Base-by-base conservation (phyloP, 2,888 invertebrate species). In the Catocala nupta region DNA sequence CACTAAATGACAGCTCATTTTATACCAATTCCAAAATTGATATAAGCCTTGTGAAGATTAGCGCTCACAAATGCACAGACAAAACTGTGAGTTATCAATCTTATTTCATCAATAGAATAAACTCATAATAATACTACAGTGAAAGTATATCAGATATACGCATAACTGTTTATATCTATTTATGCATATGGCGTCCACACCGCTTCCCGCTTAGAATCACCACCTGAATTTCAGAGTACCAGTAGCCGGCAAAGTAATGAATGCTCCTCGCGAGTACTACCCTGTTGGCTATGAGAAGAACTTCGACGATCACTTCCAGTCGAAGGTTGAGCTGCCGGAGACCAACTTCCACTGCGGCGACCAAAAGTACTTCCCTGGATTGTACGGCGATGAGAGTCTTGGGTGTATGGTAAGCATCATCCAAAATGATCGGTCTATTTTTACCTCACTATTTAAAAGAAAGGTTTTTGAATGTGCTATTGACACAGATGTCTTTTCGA, bases 271-370 rank as follows among this genome's bases (percentile, higher is more conserved):
- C 51, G 98, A 98, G 81, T 98, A 98, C 85, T 98, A 98, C 85
- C 98, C 98, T 0, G 96, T 97, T 2, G 97, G 97, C 0, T 98
- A 98, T 81, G 97, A 98, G 81, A 98, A 98, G 90, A 97, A 98
- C 86, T 98, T 97, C 80, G 98, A 98, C 81, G 98, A 98, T 80
- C 97, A 97, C 81, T 98, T 98, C 86, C 96, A 96, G 61, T 96
- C 98, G 0, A 96, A 97, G 74, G 98, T 98, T 0, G 97, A 97
- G 80, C 90, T 98, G 25, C 98, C 98, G 0, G 96, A 96, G 45
- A 98, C 98, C 0, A 96, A 95, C 64, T 98, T 98, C 89, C 96
- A 97, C 69, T 98, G 98, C 82, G 97, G 97, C 0, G 97, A 97
- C 80, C 98, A 98, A 85, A 98, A 98, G 82, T 98, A 98, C 89